Conservation (phyloP, 2,797 vertebrate genomes). For the Capromys pilorides region DNA sequence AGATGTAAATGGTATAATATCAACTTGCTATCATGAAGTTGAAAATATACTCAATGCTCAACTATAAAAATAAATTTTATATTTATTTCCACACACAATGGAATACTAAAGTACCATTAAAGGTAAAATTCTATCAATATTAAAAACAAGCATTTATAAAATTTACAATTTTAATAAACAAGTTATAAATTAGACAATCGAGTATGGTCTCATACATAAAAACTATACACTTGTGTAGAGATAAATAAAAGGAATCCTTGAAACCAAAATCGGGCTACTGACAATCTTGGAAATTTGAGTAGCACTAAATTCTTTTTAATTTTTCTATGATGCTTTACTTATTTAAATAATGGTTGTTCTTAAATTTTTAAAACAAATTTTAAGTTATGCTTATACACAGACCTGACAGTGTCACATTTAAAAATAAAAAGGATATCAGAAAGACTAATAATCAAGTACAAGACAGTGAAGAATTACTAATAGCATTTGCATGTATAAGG, state of each 20-base stretch:
- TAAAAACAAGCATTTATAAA: constrained; percentile 23
- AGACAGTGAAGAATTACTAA: constrained; percentile 4
- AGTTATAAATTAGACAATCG: constrained; percentile 46
- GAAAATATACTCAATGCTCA: constrained; percentile 32
- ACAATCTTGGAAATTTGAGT: neutral
- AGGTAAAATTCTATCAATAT: neutral
- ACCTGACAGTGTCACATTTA: constrained; percentile 31
- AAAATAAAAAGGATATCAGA: constrained; percentile 31
- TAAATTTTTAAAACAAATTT: neutral
- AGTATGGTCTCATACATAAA: neutral
- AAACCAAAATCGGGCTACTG: neutral
- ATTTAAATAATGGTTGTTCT: constrained; percentile 14
- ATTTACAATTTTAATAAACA: neutral
- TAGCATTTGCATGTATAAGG: neutral
- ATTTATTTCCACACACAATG: neutral
- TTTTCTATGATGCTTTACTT: constrained; percentile 35
- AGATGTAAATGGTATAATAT: neutral
- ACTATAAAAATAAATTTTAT: constrained; percentile 46
- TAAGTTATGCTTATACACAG: too few relatives aligned
- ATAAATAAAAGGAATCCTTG: neutral
- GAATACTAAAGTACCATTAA: neutral
- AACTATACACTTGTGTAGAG: neutral
- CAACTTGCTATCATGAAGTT: neutral
- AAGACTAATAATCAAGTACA: neutral
- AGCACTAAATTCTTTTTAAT: neutral